These are phyloP conservation scores for Sciaenops ocellatus DNA, from an alignment of 2,797 vertebrate species.

Conservation along the genomic window DNA sequence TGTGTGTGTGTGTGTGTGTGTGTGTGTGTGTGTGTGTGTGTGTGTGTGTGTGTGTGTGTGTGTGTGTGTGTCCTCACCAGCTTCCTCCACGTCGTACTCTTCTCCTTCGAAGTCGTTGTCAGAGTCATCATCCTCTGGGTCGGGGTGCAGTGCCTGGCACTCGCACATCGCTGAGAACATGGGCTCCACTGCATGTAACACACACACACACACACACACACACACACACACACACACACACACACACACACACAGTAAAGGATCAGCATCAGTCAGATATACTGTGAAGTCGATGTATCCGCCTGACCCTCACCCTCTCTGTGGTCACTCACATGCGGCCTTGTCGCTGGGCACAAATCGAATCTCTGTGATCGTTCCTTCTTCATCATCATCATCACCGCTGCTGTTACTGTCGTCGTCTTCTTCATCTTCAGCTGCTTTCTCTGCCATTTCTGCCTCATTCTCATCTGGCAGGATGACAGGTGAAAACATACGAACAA, in stretches of 20 bases:
- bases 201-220: constrained; percentile 6
- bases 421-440: constrained; percentile 71
- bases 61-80: constrained; percentile 81
- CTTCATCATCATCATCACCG: constrained; percentile 83
- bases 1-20: not conserved
- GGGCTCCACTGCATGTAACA: constrained; percentile 88
- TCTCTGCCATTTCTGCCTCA: constrained; percentile 85
- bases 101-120: constrained; percentile 95
- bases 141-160: constrained; percentile 96
- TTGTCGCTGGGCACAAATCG: constrained; percentile 96
- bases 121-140: constrained; percentile 93
- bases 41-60: not conserved
- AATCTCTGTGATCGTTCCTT: constrained; percentile 92
- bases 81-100: constrained; percentile 95
- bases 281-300: too few species aligned
- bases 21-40: not conserved
- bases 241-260: not conserved
- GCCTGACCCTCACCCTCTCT: not conserved
- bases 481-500: not conserved
- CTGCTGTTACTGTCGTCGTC: constrained; percentile 79
- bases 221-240: constrained; percentile 4
- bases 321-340: constrained; percentile 83
- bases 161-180: constrained; percentile 99
- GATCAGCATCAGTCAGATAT: not conserved
- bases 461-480: constrained; percentile 80